These are phyloP conservation scores for Nymphicus hollandicus DNA, from an alignment of 2,113 vertebrate species.

Conservation along the genomic window DNA sequence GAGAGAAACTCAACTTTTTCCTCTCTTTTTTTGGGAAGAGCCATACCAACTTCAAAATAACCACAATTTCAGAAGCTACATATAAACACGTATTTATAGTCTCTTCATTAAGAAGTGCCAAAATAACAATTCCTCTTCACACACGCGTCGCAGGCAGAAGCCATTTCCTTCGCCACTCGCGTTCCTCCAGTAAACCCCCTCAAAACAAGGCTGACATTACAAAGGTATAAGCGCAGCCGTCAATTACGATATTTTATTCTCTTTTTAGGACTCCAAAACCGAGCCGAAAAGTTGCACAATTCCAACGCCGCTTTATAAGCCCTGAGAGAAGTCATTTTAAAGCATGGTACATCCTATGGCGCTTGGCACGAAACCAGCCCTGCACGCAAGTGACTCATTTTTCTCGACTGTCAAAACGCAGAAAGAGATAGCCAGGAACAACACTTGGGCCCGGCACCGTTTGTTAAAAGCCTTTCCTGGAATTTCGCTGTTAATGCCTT, in stretches of 20 bases:
- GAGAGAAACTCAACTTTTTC: background rate
- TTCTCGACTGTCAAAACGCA: slow-evolving; percentile 21
- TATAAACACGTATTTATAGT: background rate
- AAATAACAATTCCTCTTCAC: background rate
- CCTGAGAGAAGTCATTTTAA: slow-evolving; percentile 8
- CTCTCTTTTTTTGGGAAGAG: background rate
- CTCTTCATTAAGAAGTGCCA: background rate
- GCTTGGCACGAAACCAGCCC: slow-evolving; percentile 1
- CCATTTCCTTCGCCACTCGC: background rate
- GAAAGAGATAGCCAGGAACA: slow-evolving; percentile 18
- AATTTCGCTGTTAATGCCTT: background rate
- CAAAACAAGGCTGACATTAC: background rate
- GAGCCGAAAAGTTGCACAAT: background rate
- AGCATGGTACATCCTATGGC: slow-evolving; percentile 13
- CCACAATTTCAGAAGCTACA: slow-evolving; percentile 24
- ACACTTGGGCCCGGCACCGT: background rate
- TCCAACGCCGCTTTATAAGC: background rate
- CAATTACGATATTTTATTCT: background rate
- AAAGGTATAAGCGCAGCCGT: background rate
- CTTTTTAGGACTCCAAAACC: background rate
- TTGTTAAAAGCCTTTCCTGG: background rate
- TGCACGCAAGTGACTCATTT: slow-evolving; percentile 25
- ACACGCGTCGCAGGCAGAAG: background rate
- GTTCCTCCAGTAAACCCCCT: background rate
- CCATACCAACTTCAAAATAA: slow-evolving; percentile 13